A percentile compares a stretch with the other conserved stretches of the same genome.
These are phyloP conservation scores for Mungos mungo DNA, from an alignment of 2,113 vertebrate genomes.

Conservation along the genomic window DNA sequence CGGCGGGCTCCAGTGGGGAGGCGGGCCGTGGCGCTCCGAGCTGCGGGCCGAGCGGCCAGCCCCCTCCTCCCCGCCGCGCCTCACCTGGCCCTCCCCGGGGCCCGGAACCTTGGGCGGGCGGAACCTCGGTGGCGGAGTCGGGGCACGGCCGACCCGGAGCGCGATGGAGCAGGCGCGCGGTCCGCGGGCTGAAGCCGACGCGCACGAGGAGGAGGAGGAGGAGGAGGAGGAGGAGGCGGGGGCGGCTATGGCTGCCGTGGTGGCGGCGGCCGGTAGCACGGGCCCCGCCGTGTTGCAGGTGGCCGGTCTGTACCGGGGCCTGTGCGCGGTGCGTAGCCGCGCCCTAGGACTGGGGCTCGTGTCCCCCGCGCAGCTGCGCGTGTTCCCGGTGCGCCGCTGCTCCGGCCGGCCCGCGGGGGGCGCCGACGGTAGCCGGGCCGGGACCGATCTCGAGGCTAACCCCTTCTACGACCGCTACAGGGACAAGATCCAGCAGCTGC, in stretches of 20 bases:
- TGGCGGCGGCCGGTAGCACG: not conserved
- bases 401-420: not conserved
- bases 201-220: not conserved
- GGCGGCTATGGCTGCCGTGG: not conserved
- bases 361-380: conserved; percentile 84
- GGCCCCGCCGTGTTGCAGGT: conserved; percentile 83
- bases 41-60: rapidly evolving
- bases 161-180: conserved; percentile 41
- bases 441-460: conserved; percentile 88
- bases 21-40: not conserved
- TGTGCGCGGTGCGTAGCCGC: conserved; percentile 87
- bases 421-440: conserved; percentile 7
- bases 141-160: conserved; percentile 19
- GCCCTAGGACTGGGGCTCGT: conserved; percentile 88
- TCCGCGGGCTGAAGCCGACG: not conserved
- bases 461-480: conserved; percentile 93
- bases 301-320: conserved; percentile 87
- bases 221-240: not conserved
- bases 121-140: conserved; percentile 15
- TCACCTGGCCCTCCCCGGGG: not conserved
- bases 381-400: conserved; percentile 86
- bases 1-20: not conserved
- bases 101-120: conserved; percentile 68
- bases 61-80: rapidly evolving
- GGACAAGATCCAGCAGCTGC: conserved; percentile 92